phyloP scores from a whole-genome alignment of 2,797 vertebrate species.

The Smutsia temminckii region DNA sequence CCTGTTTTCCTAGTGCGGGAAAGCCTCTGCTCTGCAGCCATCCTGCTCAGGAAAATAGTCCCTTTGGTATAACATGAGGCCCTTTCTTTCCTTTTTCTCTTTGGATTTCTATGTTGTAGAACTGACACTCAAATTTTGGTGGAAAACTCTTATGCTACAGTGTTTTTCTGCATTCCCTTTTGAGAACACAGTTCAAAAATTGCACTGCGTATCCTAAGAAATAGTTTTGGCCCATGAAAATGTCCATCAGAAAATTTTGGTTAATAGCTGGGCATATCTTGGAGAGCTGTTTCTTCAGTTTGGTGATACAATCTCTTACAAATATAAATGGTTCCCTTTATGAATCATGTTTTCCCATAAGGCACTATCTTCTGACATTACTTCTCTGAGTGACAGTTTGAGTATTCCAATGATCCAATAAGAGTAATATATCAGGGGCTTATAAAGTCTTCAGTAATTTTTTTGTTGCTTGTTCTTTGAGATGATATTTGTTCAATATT shows the following conservation, averaged over 20 bases:
- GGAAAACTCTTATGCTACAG: conserved; percentile 86
- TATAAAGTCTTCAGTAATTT: conserved; percentile 55
- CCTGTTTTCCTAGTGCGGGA: conserved; percentile 87
- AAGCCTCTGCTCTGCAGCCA: conserved; percentile 90
- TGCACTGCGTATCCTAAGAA: conserved; percentile 88
- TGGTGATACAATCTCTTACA: conserved; percentile 87
- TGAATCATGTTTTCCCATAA: conserved; percentile 87
- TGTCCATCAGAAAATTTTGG: conserved; percentile 90
- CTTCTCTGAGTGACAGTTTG: conserved; percentile 90
- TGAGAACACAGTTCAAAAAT: conserved; percentile 89
- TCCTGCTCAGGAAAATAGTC: conserved; percentile 85
- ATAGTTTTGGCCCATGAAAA: conserved; percentile 91
- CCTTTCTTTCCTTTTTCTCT: conserved; percentile 79
- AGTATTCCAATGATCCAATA: conserved; percentile 92
- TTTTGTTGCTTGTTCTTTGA: conserved; percentile 62
- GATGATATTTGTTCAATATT: conserved; percentile 62
- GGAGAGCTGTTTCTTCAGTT: conserved; percentile 91
- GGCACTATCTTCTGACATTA: conserved; percentile 92
- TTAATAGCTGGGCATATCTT: conserved; percentile 90
- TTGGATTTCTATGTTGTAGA: conserved; percentile 76
- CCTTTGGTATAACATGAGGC: conserved; percentile 63
- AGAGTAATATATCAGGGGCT: conserved; percentile 80
- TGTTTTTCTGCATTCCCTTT: conserved; percentile 88
- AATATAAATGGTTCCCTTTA: conserved; percentile 81
- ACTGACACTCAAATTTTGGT: conserved; percentile 80